Percentiles rank a stretch among this genome's conserved stretches.
Conservation (phyloP, 1,140 invertebrate species). For the Drosophila micromelanica region DNA sequence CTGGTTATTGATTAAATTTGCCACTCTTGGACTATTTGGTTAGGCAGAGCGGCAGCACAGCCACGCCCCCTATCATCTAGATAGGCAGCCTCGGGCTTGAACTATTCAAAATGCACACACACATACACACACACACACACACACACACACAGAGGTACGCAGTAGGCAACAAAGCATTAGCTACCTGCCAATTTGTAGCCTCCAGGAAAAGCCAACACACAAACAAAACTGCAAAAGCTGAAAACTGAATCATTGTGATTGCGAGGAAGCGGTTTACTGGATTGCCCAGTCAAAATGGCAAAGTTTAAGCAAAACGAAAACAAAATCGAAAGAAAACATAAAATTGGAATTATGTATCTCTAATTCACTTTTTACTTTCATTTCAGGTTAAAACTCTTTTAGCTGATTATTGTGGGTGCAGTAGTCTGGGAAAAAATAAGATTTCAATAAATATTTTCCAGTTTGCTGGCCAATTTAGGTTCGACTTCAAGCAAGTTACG, state of each 20-base stretch:
- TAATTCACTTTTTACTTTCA: constrained; percentile 36
- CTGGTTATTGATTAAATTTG: constrained; percentile 73
- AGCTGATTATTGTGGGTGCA: constrained; percentile 32
- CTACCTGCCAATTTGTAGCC: constrained; percentile 51
- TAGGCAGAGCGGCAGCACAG: neutral
- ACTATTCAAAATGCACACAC: constrained; percentile 54
- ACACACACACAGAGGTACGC: too few relatives aligned
- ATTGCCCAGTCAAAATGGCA: constrained; percentile 54
- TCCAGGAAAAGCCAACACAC: constrained; percentile 9
- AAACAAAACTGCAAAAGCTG: constrained; percentile 28
- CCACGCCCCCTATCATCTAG: constrained; percentile 52
- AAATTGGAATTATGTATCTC: constrained; percentile 17
- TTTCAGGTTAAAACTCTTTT: neutral
- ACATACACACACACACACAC: constrained; percentile 9
- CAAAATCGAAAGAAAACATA: constrained; percentile 9
- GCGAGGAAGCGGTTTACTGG: constrained; percentile 19
- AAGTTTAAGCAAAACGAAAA: constrained; percentile 51
- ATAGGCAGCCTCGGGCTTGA: constrained; percentile 49
- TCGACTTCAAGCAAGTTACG: neutral
- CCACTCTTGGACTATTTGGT: constrained; percentile 51
- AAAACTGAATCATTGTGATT: constrained; percentile 73
- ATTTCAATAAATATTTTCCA: constrained; percentile 4
- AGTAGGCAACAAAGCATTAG: constrained; percentile 22
- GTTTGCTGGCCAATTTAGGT: neutral
- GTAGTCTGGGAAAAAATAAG: constrained; percentile 11